Evolutionary conservation across 2,888 invertebrate genomes (phyloP).

Genomic region (Chirona hameri): DNA sequence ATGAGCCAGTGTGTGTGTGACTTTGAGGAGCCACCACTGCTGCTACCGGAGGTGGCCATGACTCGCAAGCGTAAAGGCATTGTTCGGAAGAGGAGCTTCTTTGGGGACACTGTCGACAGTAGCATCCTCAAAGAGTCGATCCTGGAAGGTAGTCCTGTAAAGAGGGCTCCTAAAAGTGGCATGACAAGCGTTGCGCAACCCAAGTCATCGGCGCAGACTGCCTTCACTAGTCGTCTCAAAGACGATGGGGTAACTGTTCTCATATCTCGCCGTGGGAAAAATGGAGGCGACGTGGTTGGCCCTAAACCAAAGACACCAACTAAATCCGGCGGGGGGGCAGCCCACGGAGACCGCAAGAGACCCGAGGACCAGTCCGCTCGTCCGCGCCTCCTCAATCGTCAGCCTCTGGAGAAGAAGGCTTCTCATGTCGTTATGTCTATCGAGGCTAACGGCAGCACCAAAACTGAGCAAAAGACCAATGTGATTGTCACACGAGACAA

Average conservation of each 20-base stretch:
- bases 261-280: neutral
- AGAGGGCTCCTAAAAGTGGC: neutral
- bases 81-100: neutral
- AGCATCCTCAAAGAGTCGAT: neutral
- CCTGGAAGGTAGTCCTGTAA: neutral
- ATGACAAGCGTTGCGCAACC: too few species aligned
- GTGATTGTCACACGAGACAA: too few species aligned
- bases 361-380: neutral
- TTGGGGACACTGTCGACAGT: neutral
- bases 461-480: too few species aligned
- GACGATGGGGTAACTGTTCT: neutral
- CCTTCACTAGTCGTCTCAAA: neutral
- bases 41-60: neutral
- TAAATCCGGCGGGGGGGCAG: neutral
- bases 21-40: neutral
- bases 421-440: neutral
- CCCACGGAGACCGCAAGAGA: neutral
- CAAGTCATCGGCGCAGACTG: neutral
- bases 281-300: neutral
- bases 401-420: neutral
- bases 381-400: neutral
- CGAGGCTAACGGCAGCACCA: too few species aligned
- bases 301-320: neutral
- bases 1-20: neutral
- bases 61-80: neutral